Evolutionary conservation across 1,140 invertebrate species (phyloP), one percentile per base, ranked within the genome.

Genomic region (Megalonaias nervosa): DNA sequence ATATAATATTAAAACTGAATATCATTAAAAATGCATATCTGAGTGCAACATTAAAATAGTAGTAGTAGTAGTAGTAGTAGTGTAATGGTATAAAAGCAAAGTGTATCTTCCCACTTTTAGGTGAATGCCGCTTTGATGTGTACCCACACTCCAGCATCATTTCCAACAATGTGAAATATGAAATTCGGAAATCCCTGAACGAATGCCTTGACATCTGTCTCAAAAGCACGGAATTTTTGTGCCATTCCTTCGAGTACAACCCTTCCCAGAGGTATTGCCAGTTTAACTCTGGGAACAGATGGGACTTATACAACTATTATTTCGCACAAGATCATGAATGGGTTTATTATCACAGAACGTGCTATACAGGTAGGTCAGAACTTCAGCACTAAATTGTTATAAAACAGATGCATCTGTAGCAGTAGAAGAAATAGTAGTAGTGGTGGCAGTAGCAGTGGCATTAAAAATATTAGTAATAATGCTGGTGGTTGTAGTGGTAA

Each of bases 301-400:
- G n/a, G 38, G 55, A 38, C 17, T 11, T 56, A 17, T 21, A n/a
- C 14, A n/a, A 19, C n/a, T 13, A 26, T 19, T 65, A 31, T 38
- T 17, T 38, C 5, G 17, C 59, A 2, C 26, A 23, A 17, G 71
- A 74, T 21, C 15, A 38, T 15, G 62, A 38, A n/a, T 60, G 61
- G 31, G 38, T 21, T 57, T 74, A 74, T 26, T 74, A 74, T 60
- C 71, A 74, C n/a, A 64, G 71, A 56, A 65, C 60, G 11, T 74
- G 71, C 58, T 38, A 74, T 74, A 74, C 21, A 60, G 71, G 71
- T 72, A 17, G 15, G 55, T 1, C 19, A 23, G 66, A 23, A 19
- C 4, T n/a, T n/a, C 9, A 19, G 11, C 17, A 9, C 66, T 67
- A 12, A 12, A 19, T 67, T 21, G 38, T 48, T 48, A 31, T 31